Evolutionary conservation across 2,113 vertebrate genomes (phyloP).

Genomic region (Raja brachyura): DNA sequence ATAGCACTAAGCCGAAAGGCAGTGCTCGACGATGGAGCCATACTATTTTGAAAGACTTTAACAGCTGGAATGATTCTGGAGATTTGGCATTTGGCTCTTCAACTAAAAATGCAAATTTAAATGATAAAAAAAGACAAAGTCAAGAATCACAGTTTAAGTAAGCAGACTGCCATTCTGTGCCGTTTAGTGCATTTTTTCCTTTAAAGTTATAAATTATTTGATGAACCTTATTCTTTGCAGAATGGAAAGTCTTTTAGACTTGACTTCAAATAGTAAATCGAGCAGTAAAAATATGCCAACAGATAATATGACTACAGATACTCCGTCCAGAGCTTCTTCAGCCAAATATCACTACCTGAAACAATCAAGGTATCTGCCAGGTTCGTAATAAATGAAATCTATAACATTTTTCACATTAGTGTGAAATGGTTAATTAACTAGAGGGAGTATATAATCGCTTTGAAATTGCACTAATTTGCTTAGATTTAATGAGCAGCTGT

Average conservation of each 20-base stretch:
- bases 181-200: neutral
- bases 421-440: neutral
- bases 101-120: constrained; percentile 58
- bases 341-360: constrained; percentile 83
- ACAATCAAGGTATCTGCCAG: constrained; percentile 85
- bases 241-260: constrained; percentile 76
- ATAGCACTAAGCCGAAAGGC: constrained; percentile 66
- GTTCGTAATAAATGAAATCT: constrained; percentile 53
- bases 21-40: constrained; percentile 75
- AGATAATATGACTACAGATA: constrained; percentile 62
- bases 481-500: neutral
- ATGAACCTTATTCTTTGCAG: constrained; percentile 50
- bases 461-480: neutral
- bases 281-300: constrained; percentile 65
- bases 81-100: constrained; percentile 59
- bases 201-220: neutral
- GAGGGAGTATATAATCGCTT: neutral
- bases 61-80: constrained; percentile 80
- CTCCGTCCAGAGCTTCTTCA: constrained; percentile 59
- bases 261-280: constrained; percentile 62
- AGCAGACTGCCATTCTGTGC: neutral
- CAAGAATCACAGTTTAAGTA: constrained; percentile 69
- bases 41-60: constrained; percentile 60
- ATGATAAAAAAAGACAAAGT: constrained; percentile 62
- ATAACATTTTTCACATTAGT: neutral